Evolutionary conservation across 2,797 vertebrate genomes (phyloP), one percentile per base, ranked within the genome.

Genomic region (Gambelia wislizenii): DNA sequence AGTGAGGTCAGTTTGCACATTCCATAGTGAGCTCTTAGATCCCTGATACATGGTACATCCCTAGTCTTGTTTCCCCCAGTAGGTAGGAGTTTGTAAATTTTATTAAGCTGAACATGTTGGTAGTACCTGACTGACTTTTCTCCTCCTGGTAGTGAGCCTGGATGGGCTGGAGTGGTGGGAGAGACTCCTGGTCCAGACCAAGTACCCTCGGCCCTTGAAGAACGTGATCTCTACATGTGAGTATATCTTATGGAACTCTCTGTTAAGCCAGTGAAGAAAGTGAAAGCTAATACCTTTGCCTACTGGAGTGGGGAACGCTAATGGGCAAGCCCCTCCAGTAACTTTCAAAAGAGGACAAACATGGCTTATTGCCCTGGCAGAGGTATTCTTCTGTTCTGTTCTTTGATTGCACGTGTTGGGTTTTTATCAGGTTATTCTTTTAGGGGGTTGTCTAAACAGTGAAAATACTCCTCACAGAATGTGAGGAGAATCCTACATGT

Each of bases 211-310:
- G 98, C 98, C 1, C 96, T 99, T 64, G 90, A 97, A 0, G 96
- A 97, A 42, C 98, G 96, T 14, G 98, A 99, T 91, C 97, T 99
- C 2, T 99, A 99, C 91, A 98, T 99, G 99, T 99, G 95, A 98
- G 98, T 97, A 16, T 0, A 33, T 67, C 30, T 36, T 10, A 1
- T n/a, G 25, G 44, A 33, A 6, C 5, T 18, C 30, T 70, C 8
- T 1, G 0, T 1, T 33, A 56, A 33, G 10, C 12, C 9, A 69
- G 9, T 16, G 27, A 20, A 13, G 44, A 6, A 33, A 39, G 47
- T 76, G 59, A 44, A 22, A 7, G 14, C 25, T 1, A 22, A 77
- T 16, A 14, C 30, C 39, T n/a, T 20, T 56, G 6, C 1, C 0
- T 52, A 42, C 54, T 25, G 44, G n/a, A n/a, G 22, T 27, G 7